These are phyloP conservation scores for Phylloscopus whistleri DNA, from an alignment of 2,113 vertebrate species.

Conservation along the genomic window DNA sequence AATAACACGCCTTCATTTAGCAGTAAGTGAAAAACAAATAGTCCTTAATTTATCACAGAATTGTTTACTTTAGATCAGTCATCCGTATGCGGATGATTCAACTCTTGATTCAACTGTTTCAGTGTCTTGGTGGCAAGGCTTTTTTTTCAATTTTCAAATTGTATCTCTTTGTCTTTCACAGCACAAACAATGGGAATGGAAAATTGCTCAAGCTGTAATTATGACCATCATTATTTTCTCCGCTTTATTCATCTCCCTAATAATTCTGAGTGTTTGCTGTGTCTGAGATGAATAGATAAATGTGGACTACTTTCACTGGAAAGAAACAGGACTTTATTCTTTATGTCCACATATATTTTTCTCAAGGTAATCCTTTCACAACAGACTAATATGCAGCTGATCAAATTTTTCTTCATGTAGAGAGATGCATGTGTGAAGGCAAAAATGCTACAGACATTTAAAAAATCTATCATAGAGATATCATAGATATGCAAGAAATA, in stretches of 20 bases:
- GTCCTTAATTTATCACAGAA: not conserved
- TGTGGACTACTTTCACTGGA: not conserved
- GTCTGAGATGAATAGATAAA: not conserved
- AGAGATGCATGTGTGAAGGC: not conserved
- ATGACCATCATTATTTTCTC: not conserved
- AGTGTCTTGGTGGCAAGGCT: not conserved
- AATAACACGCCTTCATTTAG: not conserved
- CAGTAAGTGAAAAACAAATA: constrained; percentile 7
- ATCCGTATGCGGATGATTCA: not conserved
- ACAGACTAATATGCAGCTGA: not conserved
- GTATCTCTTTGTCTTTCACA: not conserved
- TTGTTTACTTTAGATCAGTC: not conserved
- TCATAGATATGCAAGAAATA: not conserved
- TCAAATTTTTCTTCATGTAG: not conserved
- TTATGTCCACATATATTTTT: not conserved
- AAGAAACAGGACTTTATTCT: not conserved
- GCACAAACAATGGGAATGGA: not conserved
- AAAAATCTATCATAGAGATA: not conserved
- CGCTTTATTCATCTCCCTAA: not conserved
- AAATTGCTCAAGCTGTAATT: not conserved
- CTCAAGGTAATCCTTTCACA: not conserved
- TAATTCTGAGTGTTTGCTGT: not conserved
- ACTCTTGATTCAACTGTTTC: not conserved
- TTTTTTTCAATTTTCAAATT: not conserved
- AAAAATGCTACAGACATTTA: not conserved